These are phyloP conservation scores for Drepana falcataria DNA, from an alignment of 2,888 invertebrate species.

Conservation along the genomic window DNA sequence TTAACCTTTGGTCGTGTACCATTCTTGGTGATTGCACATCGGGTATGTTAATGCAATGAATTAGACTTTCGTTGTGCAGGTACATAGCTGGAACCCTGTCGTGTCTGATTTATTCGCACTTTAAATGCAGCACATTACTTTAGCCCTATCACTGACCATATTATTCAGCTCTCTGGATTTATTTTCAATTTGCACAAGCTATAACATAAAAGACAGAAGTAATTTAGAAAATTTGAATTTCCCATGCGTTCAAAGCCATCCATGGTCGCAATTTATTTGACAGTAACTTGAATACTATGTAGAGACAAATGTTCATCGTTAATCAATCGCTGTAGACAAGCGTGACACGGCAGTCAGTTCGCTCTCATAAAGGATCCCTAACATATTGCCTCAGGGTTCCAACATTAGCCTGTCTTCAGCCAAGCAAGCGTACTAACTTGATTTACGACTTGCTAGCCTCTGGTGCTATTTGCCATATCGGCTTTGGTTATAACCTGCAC, in stretches of 20 bases:
- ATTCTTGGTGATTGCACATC: slow-evolving; percentile 9
- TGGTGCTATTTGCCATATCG: slow-evolving; percentile 37
- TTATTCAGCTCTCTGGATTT: neutral
- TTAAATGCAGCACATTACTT: neutral
- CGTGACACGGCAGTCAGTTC: slow-evolving; percentile 17
- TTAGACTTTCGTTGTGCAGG: neutral
- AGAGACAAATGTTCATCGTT: slow-evolving; percentile 1
- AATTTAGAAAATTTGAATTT: neutral
- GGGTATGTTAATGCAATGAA: slow-evolving; percentile 4
- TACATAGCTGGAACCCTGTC: neutral
- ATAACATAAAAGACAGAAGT: neutral
- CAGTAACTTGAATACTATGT: neutral
- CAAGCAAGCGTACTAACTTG: slow-evolving; percentile 26
- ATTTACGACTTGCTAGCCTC: slow-evolving; percentile 34
- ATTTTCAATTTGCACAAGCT: neutral
- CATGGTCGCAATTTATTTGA: neutral
- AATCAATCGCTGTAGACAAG: slow-evolving; percentile 13
- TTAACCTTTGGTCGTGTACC: slow-evolving; percentile 15
- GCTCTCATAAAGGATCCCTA: slow-evolving; percentile 25
- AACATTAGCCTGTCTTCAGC: slow-evolving; percentile 30
- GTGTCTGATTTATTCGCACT: neutral
- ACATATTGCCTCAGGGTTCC: slow-evolving; percentile 23
- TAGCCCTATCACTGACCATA: neutral
- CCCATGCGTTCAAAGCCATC: neutral
- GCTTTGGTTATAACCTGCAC: slow-evolving; percentile 34